These are phyloP conservation scores for Stegodyphus mimosarum DNA, from an alignment of 1,140 invertebrate species.

Conservation along the genomic window DNA sequence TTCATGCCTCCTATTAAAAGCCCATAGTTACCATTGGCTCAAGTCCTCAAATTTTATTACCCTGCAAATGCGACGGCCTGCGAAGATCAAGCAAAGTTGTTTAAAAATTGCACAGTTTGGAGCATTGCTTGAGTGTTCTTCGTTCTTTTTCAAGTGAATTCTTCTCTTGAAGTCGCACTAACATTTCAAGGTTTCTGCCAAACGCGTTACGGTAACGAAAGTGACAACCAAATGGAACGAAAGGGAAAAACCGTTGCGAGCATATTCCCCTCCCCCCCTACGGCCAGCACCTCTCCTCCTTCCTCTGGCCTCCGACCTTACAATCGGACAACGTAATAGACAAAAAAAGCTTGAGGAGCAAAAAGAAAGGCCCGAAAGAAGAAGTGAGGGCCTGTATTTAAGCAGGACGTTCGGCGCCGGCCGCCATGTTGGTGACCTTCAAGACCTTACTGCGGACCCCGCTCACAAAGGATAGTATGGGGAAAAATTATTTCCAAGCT, in stretches of 20 bases:
- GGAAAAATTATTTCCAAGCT: neutral
- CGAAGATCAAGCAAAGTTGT: too few relatives aligned
- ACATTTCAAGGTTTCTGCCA: neutral
- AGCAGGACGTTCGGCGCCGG: slow-evolving; percentile 44
- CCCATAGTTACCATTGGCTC: too few relatives aligned
- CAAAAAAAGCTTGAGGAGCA: slow-evolving; percentile 6
- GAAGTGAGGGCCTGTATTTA: slow-evolving; percentile 34
- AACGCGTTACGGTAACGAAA: neutral
- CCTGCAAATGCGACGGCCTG: too few relatives aligned
- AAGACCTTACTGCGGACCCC: slow-evolving; percentile 55
- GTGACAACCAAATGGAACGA: neutral
- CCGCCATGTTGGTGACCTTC: slow-evolving; percentile 54
- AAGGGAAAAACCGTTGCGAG: neutral
- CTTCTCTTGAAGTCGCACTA: neutral
- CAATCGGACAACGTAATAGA: neutral
- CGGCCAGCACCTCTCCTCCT: neutral
- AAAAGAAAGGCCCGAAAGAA: slow-evolving; percentile 36
- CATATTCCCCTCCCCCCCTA: neutral
- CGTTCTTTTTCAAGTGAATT: too few relatives aligned
- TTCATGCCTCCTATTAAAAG: too few relatives aligned
- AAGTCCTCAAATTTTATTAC: too few relatives aligned
- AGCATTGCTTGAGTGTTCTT: too few relatives aligned
- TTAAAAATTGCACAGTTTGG: too few relatives aligned
- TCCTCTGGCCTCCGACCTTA: neutral
- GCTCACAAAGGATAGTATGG: neutral